Evolutionary conservation across 2,113 vertebrate species (phyloP).

Genomic region (Larimichthys polyactis): DNA sequence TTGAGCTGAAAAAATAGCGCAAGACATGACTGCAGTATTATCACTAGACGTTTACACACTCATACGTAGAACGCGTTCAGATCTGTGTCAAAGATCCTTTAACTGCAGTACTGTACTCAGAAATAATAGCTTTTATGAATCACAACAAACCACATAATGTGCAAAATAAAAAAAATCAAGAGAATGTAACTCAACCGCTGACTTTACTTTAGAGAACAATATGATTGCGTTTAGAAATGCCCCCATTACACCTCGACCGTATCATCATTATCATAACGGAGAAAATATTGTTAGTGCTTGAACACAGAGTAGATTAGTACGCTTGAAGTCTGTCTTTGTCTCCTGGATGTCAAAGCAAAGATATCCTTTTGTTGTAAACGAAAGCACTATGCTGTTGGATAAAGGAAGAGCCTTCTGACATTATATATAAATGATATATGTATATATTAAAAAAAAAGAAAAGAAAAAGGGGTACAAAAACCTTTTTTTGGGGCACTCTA

Average conservation of each 20-base stretch:
- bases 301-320: conserved; percentile 82
- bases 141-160: conserved; percentile 35
- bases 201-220: conserved; percentile 57
- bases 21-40: conserved; percentile 21
- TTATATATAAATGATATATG: conserved; percentile 88
- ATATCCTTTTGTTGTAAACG: conserved; percentile 87
- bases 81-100: conserved; percentile 26
- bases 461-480: conserved; percentile 80
- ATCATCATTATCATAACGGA: conserved; percentile 55
- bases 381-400: conserved; percentile 90
- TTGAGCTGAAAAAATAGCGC: conserved; percentile 27
- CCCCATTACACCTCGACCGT: conserved; percentile 61
- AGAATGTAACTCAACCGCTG: conserved; percentile 65
- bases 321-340: conserved; percentile 82
- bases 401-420: conserved; percentile 88
- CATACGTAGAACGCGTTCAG: conserved; percentile 20
- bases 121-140: conserved; percentile 42
- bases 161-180: conserved; percentile 26
- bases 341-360: conserved; percentile 84
- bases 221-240: conserved; percentile 68
- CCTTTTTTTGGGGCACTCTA: conserved; percentile 86
- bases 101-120: conserved; percentile 40
- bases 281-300: conserved; percentile 84
- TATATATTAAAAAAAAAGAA: conserved; percentile 84
- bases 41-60: conserved; percentile 39